A percentile compares a stretch with the other conserved stretches of the same genome.
Conservation (phyloP, 2,888 invertebrate genomes). For the Molorchus minor region DNA sequence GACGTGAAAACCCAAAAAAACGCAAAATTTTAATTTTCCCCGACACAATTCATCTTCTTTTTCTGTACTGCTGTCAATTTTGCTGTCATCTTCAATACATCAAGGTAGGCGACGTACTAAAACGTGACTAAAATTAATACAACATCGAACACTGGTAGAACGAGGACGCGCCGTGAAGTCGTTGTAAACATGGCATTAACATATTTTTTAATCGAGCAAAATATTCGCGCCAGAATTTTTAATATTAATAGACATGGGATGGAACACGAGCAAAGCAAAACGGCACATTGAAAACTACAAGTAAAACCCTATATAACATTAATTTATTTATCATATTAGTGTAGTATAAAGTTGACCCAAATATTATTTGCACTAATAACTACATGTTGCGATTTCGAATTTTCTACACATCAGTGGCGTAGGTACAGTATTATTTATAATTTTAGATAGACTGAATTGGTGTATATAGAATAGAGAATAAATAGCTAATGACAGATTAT, state of each 20-base stretch:
- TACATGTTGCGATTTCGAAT: too few species aligned
- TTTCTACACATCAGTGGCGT: too few species aligned
- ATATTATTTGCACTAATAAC: too few species aligned
- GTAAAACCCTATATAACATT: too few species aligned
- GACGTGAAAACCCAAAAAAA: conserved; percentile 45
- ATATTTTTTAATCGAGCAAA: conserved; percentile 46
- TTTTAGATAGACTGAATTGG: too few species aligned
- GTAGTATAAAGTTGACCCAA: too few species aligned
- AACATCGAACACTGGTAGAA: conserved; percentile 52
- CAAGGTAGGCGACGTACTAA: conserved; percentile 58
- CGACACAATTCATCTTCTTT: conserved; percentile 60
- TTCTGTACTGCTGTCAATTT: conserved; percentile 61
- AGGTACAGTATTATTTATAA: too few species aligned
- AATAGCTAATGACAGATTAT: too few species aligned
- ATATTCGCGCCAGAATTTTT: too few species aligned
- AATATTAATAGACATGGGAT: conserved; percentile 35
- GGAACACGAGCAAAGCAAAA: background rate
- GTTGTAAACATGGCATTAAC: conserved; percentile 54
- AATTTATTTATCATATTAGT: too few species aligned
- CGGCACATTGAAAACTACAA: too few species aligned
- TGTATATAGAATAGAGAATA: too few species aligned
- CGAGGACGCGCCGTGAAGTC: conserved; percentile 44
- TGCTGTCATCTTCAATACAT: conserved; percentile 62
- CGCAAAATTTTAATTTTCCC: conserved; percentile 58
- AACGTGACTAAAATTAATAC: conserved; percentile 63